Evolutionary conservation across 2,113 vertebrate genomes (phyloP), one percentile per base, ranked within the genome.

Genomic region (Eonycteris spelaea): DNA sequence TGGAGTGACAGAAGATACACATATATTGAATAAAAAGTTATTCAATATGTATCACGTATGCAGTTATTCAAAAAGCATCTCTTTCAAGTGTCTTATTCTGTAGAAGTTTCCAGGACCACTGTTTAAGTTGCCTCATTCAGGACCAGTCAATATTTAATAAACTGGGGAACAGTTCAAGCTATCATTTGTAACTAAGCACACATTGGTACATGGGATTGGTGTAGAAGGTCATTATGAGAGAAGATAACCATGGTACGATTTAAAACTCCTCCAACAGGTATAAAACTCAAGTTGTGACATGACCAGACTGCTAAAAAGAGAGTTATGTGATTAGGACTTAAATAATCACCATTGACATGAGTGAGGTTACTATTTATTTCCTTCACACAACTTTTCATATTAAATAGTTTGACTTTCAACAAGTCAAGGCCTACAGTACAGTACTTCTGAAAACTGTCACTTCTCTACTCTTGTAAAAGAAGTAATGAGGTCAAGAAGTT

Each of bases 361-460:
- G 10, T 63, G 68, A 95, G 74, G 80, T 89, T 68, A 59, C 35
- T 48, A 89, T 85, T 95, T 84, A 90, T 61, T 95, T 91, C 21
- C 8, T 86, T 79, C 79, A 65, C 70, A 93, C 14, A 70, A 80
- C 10, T 79, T 91, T 95, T 92, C 7, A 57, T 78, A 80, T 40
- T 77, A 71, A 86, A 73, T 24, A 51, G 26, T 51, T 90, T 91
- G 53, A 74, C 90, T 57, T 96, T 92, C 74, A 35, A 43, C 33
- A 71, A 57, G 35, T 48, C 61, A 74, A 75, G 45, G 40, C 61
- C 83, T 78, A 28, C 12, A 13, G 45, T 28, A 40, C 40, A 40
- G 40, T 40, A 33, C 63, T 86, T 91, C n/a, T 96, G 95, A 53
- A 97, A 90, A 35, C 16, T 28, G 83, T 92, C 61, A 48, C 30